phyloP scores from a whole-genome alignment of 2,113 vertebrate genomes.

The Raphicerus campestris region DNA sequence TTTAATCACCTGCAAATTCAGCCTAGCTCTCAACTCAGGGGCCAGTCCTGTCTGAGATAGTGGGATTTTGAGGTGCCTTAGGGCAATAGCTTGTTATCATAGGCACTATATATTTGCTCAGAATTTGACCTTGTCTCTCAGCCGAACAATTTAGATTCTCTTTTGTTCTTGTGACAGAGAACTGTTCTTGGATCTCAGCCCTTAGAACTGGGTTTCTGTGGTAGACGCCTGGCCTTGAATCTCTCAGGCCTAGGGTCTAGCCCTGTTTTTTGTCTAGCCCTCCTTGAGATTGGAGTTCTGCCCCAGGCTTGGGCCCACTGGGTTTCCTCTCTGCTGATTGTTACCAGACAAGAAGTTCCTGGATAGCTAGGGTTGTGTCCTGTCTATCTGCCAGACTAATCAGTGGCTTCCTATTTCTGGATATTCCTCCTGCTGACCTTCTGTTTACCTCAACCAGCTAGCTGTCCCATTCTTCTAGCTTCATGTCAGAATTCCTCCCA shows the following conservation, averaged over 20 bases:
- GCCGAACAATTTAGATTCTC: neutral
- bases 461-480: neutral
- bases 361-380: neutral
- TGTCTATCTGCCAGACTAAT: neutral
- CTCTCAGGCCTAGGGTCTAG: neutral
- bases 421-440: neutral
- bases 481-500: neutral
- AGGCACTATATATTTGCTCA: neutral
- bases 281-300: neutral
- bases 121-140: neutral
- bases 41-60: neutral
- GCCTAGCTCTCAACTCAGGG: neutral
- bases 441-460: neutral
- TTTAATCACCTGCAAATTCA: constrained; percentile 33
- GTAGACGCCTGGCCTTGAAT: neutral
- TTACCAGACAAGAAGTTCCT: neutral
- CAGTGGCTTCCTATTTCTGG: neutral
- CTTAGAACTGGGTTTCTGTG: neutral
- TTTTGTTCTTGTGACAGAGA: neutral
- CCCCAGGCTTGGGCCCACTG: neutral
- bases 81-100: neutral
- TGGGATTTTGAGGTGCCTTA: neutral
- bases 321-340: neutral
- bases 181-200: neutral
- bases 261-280: neutral